A percentile compares a stretch with the other conserved stretches of the same genome.
Conservation (phyloP, 2,888 invertebrate species). For the Eristalis tenax region DNA sequence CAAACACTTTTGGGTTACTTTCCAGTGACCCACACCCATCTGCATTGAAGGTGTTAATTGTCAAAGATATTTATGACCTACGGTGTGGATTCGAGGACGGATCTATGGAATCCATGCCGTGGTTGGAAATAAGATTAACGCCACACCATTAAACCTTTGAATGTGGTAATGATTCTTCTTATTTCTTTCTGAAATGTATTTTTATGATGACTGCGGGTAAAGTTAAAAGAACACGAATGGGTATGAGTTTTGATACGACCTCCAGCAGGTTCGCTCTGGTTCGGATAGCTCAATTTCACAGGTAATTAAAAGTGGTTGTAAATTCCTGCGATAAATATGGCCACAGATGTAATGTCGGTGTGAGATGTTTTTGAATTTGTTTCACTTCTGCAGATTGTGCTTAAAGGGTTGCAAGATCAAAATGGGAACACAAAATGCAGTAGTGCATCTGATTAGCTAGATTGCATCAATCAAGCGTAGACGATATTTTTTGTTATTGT, state of each 20-base stretch:
- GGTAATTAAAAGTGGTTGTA: background rate
- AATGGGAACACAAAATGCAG: no score
- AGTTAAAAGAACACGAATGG: background rate
- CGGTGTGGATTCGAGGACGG: background rate
- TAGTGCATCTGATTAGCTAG: no score
- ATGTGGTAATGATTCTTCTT: background rate
- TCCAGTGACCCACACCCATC: background rate
- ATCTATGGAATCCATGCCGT: background rate
- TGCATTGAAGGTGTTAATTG: background rate
- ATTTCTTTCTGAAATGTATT: background rate
- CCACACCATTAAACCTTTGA: background rate
- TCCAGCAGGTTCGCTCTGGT: background rate
- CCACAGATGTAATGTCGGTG: background rate
- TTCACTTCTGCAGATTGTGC: background rate
- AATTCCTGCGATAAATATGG: background rate
- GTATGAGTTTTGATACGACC: background rate
- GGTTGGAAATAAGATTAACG: background rate
- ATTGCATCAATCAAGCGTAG: no score
- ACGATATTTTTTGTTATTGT: no score
- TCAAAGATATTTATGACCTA: background rate
- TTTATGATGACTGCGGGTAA: background rate
- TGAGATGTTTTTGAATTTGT: background rate
- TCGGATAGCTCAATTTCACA: background rate
- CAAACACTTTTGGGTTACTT: background rate
- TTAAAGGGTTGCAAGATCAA: no score